phyloP scores from a whole-genome alignment of 2,888 invertebrate genomes.

The Trachelus stipa region DNA sequence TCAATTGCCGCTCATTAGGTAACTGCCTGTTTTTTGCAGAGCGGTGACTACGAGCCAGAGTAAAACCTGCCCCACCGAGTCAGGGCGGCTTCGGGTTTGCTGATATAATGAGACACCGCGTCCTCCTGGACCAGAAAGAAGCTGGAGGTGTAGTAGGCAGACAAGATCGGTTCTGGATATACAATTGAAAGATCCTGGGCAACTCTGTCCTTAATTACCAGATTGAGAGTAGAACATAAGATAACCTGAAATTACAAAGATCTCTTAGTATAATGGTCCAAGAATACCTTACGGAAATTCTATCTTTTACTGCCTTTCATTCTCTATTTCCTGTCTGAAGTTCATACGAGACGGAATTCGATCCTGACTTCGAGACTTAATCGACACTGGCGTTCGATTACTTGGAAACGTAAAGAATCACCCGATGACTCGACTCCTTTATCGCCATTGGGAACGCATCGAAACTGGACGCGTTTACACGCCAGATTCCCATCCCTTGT shows the following conservation, averaged over 20 bases:
- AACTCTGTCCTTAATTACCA: neutral
- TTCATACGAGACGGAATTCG: neutral
- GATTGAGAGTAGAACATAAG: neutral
- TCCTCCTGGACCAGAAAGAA: slow-evolving; percentile 3
- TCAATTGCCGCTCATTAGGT: slow-evolving; percentile 63
- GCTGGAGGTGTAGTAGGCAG: neutral
- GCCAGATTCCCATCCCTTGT: neutral
- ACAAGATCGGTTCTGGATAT: neutral
- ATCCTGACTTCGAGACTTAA: neutral
- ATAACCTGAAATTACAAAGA: neutral
- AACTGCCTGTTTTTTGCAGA: slow-evolving; percentile 53
- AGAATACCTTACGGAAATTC: neutral
- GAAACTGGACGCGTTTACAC: neutral
- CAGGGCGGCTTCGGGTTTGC: slow-evolving; percentile 7
- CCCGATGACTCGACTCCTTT: neutral
- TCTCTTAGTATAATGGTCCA: neutral
- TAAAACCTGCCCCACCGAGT: slow-evolving; percentile 19
- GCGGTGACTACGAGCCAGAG: slow-evolving; percentile 38
- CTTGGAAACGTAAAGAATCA: neutral
- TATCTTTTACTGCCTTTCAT: neutral
- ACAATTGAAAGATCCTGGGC: neutral
- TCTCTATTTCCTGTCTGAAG: neutral
- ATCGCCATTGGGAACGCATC: neutral
- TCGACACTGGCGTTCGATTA: neutral
- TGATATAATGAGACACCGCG: slow-evolving; percentile 30